Evolutionary conservation across 2,797 vertebrate species (phyloP).

Genomic region (Pygocentrus nattereri): DNA sequence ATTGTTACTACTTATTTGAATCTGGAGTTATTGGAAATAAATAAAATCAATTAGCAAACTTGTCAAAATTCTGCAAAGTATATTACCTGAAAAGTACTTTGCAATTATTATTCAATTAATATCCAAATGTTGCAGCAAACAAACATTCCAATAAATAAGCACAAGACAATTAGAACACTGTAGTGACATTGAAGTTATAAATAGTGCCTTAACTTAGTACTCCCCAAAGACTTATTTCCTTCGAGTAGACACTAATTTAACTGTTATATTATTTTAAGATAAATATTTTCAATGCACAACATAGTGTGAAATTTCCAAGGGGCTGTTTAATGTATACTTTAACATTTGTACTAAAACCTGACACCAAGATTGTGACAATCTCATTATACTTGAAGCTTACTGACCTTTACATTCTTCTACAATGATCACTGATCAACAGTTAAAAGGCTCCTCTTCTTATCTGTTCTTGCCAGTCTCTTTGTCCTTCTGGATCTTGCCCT

Average conservation of each 20-base stretch:
- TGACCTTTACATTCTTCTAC: constrained; percentile 50
- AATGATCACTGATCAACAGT: constrained; percentile 62
- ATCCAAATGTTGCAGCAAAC: constrained; percentile 38
- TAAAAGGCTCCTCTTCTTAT: constrained; percentile 59
- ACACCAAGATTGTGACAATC: constrained; percentile 37
- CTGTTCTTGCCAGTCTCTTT: constrained; percentile 5
- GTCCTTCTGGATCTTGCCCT: constrained; percentile 34
- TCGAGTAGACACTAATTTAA: constrained; percentile 71
- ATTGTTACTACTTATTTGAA: constrained; percentile 11
- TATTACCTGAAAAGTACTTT: constrained; percentile 4
- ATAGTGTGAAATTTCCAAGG: constrained; percentile 51
- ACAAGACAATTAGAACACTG: constrained; percentile 60
- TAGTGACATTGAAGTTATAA: constrained; percentile 66
- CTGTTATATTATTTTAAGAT: constrained; percentile 50
- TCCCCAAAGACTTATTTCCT: constrained; percentile 55
- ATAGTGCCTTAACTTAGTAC: constrained; percentile 74
- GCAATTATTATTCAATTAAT: constrained; percentile 31
- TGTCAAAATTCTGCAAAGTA: background rate
- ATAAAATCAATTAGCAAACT: constrained; percentile 29
- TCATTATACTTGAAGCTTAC: constrained; percentile 52
- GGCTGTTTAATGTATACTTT: constrained; percentile 27
- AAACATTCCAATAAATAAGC: constrained; percentile 77
- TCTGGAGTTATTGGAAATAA: constrained; percentile 29
- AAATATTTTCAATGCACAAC: constrained; percentile 49
- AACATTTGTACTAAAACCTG: constrained; percentile 23